phyloP scores from a whole-genome alignment of 2,113 vertebrate genomes.

The Pterophyllum scalare region DNA sequence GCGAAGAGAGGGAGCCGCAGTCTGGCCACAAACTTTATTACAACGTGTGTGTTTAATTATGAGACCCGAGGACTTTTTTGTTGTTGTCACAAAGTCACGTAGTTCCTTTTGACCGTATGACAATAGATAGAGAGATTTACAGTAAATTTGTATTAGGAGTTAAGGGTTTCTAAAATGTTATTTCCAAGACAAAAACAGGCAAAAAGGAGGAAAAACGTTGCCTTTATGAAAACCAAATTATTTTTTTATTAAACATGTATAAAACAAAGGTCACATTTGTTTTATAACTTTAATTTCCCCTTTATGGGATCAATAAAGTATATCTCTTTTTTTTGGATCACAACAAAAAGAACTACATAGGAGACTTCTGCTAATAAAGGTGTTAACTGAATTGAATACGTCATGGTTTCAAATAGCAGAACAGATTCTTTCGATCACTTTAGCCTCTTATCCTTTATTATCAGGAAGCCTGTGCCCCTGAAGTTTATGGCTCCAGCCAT shows the following conservation, averaged over 20 bases:
- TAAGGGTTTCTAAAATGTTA: too few species aligned
- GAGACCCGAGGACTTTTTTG: not conserved
- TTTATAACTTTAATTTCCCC: too few species aligned
- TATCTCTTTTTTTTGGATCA: not conserved
- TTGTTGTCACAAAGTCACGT: not conserved
- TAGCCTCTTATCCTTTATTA: not conserved
- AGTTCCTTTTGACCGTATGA: not conserved
- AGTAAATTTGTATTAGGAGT: not conserved
- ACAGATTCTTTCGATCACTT: not conserved
- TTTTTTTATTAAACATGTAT: too few species aligned
- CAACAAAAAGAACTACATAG: not conserved
- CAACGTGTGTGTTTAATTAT: not conserved
- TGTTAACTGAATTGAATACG: not conserved
- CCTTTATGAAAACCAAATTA: too few species aligned
- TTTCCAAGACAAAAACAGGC: too few species aligned
- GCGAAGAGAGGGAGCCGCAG: conserved; percentile 51
- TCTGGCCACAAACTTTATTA: conserved; percentile 29
- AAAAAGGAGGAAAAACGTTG: too few species aligned
- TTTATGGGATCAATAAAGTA: too few species aligned
- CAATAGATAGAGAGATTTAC: not conserved
- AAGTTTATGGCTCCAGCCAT: not conserved
- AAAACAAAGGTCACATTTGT: too few species aligned
- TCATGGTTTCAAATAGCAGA: not conserved
- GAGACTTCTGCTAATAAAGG: not conserved
- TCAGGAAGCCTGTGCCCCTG: not conserved